Evolutionary conservation across 1,140 invertebrate genomes (phyloP), one percentile per base, ranked within the genome.

Genomic region (Drosophila kohkoa): DNA sequence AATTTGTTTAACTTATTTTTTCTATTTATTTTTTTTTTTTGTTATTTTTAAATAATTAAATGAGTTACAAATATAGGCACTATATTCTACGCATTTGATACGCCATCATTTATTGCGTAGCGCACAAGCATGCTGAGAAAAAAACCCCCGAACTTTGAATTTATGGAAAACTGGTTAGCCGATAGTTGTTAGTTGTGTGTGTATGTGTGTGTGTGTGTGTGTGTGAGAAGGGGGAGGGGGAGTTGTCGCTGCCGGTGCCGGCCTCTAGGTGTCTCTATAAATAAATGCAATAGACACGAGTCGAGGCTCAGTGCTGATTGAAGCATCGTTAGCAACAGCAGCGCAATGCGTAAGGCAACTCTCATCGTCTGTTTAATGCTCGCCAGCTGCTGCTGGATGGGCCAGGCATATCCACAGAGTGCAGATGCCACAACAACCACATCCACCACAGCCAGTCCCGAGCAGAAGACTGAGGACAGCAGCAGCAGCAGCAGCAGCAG

Each of bases 241-340:
- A 25, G 20, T 25, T 25, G 20, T 25, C 20, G 20, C 20, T 25
- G 20, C 20, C 41, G 15, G 66, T 20, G 52, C 13, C 7, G 25
- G 20, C 6, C 20, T 41, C 20, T 25, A 25, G 20, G 13, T 20
- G 16, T 16, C 16, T 71, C 52, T 76, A 73, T 89, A 88, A 80
- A 72, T 71, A 72, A 81, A 55, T 74, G 66, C 32, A 81, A 15
- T 41, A 8, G 52, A 11, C 49, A 68, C 59, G 38, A 46, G 20
- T 25, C 70, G 57, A 49, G 72, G 25, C 73, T 88, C 81, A 88
- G 83, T 88, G 76, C 67, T 55, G 74, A 51, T 62, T 63, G 55
- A 65, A 51, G 20, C 15, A 77, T 48, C 69, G 35, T 75, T 66
- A 64, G 30, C 54, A 65, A 54, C 52, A 48, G 62, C 28, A 72